Percentiles rank a stretch among this genome's conserved stretches.
These are phyloP conservation scores for Magallana angulata DNA, from an alignment of 1,140 invertebrate genomes.

Conservation along the genomic window DNA sequence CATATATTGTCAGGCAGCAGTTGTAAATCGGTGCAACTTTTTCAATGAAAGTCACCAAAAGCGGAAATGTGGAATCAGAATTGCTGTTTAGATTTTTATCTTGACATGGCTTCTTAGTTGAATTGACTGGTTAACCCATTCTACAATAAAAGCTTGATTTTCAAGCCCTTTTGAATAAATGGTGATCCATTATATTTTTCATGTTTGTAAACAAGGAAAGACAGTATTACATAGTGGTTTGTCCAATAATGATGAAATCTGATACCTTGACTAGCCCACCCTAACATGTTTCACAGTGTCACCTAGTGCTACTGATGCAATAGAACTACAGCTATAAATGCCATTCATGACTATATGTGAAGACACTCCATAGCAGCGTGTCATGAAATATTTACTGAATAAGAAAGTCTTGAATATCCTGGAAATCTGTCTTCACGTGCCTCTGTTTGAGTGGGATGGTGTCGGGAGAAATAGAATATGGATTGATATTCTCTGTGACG, in stretches of 20 bases:
- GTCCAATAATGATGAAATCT: neutral
- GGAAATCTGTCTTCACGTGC: neutral
- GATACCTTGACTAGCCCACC: neutral
- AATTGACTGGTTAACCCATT: conserved; percentile 35
- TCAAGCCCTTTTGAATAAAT: neutral
- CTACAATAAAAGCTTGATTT: neutral
- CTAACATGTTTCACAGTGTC: neutral
- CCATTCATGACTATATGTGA: neutral
- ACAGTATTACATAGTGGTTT: neutral
- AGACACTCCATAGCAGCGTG: neutral
- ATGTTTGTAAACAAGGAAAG: conserved; percentile 25
- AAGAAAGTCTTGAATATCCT: neutral
- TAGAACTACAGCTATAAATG: neutral
- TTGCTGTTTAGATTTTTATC: neutral
- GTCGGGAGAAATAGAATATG: neutral
- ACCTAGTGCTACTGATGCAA: neutral
- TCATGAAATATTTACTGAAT: neutral
- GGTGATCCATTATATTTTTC: neutral
- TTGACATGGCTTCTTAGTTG: neutral
- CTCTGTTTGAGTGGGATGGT: conserved; percentile 14
- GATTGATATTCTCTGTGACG: neutral
- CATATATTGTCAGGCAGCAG: neutral
- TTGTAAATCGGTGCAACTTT: conserved; percentile 5
- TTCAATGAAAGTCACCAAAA: conserved; percentile 21
- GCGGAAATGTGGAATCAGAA: conserved; percentile 15